Evolutionary conservation across 2,888 invertebrate genomes (phyloP), one percentile per base, ranked within the genome.

Genomic region (Amiota minor): DNA sequence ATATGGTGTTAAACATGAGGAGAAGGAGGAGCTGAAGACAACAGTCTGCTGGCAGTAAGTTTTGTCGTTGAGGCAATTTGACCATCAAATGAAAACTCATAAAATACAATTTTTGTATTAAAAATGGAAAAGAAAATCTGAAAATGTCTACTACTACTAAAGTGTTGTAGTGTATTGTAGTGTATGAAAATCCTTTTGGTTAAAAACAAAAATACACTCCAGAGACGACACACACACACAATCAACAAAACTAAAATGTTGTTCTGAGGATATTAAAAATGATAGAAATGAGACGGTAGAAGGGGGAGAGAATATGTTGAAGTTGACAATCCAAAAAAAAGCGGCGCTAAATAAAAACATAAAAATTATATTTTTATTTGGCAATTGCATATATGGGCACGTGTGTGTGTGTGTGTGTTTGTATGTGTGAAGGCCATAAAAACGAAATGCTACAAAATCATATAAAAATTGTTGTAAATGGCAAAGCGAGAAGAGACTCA

Each of bases 1-100:
- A 35, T 6, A 35, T 35, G 35, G 14, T 14, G 64, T 2, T 9
- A 45, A 9, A 62, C n/a, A 46, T 14, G 45, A 14, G 10, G 20
- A 23, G 10, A 50, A 14, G 14, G 20, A 70, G 6, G 14, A 9
- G 23, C 6, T 8, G 11, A 10, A 23, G 70, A 55, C 55, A 72
- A 72, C 64, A 76, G 70, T 72, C 72, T 76, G 77, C 77, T 70
- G 73, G 72, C 80, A 80, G 76, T 75, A 61, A 72, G 72, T 62
- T 23, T 62, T 62, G 62, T 62, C 35, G 47, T 53, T 68, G 59
- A 59, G 10, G 72, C 70, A 70, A 72, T 75, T 78, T 77, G 74
- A 73, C 71, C 74, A 68, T 74, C 75, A 77, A 81, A 80, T 77
- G 76, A 79, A 81, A 79, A 73, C 78, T 59, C 79, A 78, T 81